Evolutionary conservation across 2,888 invertebrate genomes (phyloP), one percentile per base, ranked within the genome.

Genomic region (Tineola bisselliella): DNA sequence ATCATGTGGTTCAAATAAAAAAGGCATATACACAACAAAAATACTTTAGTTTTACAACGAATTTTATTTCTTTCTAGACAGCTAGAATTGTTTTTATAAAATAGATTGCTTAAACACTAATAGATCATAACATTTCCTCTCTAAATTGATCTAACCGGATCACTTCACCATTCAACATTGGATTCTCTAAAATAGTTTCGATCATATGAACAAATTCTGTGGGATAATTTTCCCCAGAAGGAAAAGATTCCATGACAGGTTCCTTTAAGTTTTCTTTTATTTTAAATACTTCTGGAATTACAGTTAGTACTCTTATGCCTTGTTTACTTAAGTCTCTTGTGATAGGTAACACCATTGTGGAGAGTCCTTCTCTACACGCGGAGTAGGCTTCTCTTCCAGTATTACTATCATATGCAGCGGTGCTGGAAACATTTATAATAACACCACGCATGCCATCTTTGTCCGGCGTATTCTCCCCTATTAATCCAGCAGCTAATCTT

Each of bases 371-470:
- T 83, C 98, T 98, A 62, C 96, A 96, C 0, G 98, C 98, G 0
- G 98, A 89, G 75, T 98, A 99, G 0, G 98, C 98, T 0, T 92
- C 94, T 81, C 99, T 99, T 0, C 98, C 98, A 68, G 94, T 93
- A 88, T 99, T 94, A 13, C 99, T 99, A 68, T 99, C 99, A 73
- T 88, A 98, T 0, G 98, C 99, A 2, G 99, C 98, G 0, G 98
- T 90, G 69, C 98, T 98, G 0, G 99, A 94, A 0, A 99, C 99
- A 76, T 99, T 99, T 1, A 99, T 88, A 59, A 99, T 91, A 0
- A 98, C 96, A 5, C 99, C 99, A 58, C 97, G 89, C 72, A 96
- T 93, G 0, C 95, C 95, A 75, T 96, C 93, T 56, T 84, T 84
- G 74, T 96, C 92, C 0, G 96, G 94, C 44, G 91, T 88, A 75